Percentiles rank a stretch among this genome's conserved stretches.
phyloP scores from a whole-genome alignment of 2,888 invertebrate species.

The Tupiocoris notatus region DNA sequence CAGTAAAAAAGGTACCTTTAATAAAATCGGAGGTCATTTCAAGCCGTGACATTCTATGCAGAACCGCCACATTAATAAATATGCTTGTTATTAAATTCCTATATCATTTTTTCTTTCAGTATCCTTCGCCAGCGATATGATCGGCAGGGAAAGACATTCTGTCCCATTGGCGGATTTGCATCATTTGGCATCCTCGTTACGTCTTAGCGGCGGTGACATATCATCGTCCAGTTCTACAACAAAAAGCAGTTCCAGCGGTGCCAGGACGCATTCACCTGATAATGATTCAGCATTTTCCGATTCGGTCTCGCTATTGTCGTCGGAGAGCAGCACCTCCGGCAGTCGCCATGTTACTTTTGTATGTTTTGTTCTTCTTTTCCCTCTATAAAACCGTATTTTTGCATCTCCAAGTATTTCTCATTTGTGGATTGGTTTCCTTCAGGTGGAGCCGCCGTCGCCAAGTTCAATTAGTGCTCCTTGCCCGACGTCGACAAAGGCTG shows the following conservation, averaged over 20 bases:
- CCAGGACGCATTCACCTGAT: slow-evolving; percentile 68
- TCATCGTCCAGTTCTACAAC: slow-evolving; percentile 23
- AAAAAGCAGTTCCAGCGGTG: slow-evolving; percentile 18
- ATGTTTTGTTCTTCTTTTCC: background rate
- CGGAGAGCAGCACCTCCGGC: slow-evolving; percentile 91
- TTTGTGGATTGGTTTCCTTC: background rate
- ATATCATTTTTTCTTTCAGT: too few relatives aligned
- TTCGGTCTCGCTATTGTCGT: slow-evolving; percentile 88
- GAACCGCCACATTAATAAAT: too few relatives aligned
- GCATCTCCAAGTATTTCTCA: too few relatives aligned
- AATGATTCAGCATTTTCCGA: slow-evolving; percentile 99
- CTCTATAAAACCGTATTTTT: too few relatives aligned
- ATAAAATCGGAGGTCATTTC: too few relatives aligned
- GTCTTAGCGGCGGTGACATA: slow-evolving; percentile 20
- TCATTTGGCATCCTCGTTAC: slow-evolving; percentile 26
- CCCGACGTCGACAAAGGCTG: slow-evolving; percentile 64
- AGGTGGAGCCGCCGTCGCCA: slow-evolving; percentile 32
- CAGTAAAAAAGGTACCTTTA: slow-evolving; percentile 19
- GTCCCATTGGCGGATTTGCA: slow-evolving; percentile 2
- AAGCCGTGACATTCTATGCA: too few relatives aligned
- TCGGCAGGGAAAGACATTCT: slow-evolving; percentile 19
- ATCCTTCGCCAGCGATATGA: slow-evolving; percentile 29
- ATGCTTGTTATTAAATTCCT: too few relatives aligned
- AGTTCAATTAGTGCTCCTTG: background rate
- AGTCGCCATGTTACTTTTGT: slow-evolving; percentile 55